A percentile compares a stretch with the other conserved stretches of the same genome.
These are phyloP conservation scores for Sinohyriopsis cumingii DNA, from an alignment of 2,888 invertebrate species.

Conservation along the genomic window DNA sequence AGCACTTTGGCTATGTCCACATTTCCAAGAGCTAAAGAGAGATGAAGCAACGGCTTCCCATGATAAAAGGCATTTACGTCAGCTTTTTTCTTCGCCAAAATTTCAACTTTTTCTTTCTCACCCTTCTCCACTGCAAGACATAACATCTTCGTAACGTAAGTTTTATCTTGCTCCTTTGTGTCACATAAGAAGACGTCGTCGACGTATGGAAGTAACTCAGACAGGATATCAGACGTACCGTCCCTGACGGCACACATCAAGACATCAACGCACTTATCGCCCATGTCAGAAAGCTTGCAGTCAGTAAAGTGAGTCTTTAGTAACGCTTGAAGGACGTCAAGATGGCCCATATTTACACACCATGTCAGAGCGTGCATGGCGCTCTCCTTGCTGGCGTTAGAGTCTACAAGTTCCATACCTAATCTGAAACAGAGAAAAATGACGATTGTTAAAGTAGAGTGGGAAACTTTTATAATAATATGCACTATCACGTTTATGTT, in stretches of 20 bases:
- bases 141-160: conserved; percentile 33
- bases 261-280: conserved; percentile 18
- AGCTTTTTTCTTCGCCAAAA: conserved; percentile 24
- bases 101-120: conserved; percentile 15
- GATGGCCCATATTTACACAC: conserved; percentile 26
- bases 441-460: no score
- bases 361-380: conserved; percentile 32
- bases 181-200: conserved; percentile 20
- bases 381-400: conserved; percentile 26
- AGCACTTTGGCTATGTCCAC: conserved; percentile 21
- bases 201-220: conserved; percentile 21
- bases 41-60: conserved; percentile 40
- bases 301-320: conserved; percentile 22
- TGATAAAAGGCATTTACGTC: conserved; percentile 25
- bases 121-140: conserved; percentile 29
- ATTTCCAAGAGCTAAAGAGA: conserved; percentile 27
- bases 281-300: conserved; percentile 16
- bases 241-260: conserved; percentile 16
- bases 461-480: no score
- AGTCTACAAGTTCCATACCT: conserved; percentile 35
- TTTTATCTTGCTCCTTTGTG: conserved; percentile 14
- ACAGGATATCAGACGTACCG: conserved; percentile 12
- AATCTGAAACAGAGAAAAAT: no score
- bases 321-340: conserved; percentile 19
- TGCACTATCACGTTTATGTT: no score